Evolutionary conservation across 2,797 vertebrate genomes (phyloP).

Genomic region (Rachycentron canadum): DNA sequence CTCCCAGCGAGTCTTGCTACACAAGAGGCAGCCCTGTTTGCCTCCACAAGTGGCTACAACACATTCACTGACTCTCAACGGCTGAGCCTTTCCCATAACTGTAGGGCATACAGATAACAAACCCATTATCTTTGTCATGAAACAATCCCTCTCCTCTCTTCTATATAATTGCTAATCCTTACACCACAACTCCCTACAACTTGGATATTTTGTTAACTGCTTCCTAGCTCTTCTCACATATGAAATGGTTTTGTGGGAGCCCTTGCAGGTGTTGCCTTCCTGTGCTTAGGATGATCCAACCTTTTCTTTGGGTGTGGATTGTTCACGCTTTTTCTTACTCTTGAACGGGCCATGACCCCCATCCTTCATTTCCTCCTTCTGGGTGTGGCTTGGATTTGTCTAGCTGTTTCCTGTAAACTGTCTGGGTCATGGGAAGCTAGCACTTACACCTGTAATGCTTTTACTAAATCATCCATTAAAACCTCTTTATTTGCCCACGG

Average conservation of each 20-base stretch:
- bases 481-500: constrained; percentile 3
- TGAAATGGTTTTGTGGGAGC: constrained; percentile 31
- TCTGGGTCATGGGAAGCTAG: constrained; percentile 50
- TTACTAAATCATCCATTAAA: constrained; percentile 21
- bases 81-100: constrained; percentile 47
- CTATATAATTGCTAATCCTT: constrained; percentile 31
- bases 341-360: constrained; percentile 41
- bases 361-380: constrained; percentile 36
- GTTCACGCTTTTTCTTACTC: constrained; percentile 39
- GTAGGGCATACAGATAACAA: constrained; percentile 41
- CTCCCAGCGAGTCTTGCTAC: constrained; percentile 28
- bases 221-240: constrained; percentile 9
- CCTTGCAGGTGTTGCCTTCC: constrained; percentile 28
- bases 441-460: constrained; percentile 36
- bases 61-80: constrained; percentile 28
- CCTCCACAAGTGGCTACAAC: constrained; percentile 40
- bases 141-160: constrained; percentile 23
- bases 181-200: constrained; percentile 20
- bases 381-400: constrained; percentile 49
- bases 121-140: constrained; percentile 49
- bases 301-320: constrained; percentile 41
- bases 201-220: constrained; percentile 22
- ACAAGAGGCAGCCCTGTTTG: constrained; percentile 27
- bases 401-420: constrained; percentile 48
- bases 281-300: constrained; percentile 34